phyloP scores from a whole-genome alignment of 2,113 vertebrate genomes.

The Peromyscus californicus region DNA sequence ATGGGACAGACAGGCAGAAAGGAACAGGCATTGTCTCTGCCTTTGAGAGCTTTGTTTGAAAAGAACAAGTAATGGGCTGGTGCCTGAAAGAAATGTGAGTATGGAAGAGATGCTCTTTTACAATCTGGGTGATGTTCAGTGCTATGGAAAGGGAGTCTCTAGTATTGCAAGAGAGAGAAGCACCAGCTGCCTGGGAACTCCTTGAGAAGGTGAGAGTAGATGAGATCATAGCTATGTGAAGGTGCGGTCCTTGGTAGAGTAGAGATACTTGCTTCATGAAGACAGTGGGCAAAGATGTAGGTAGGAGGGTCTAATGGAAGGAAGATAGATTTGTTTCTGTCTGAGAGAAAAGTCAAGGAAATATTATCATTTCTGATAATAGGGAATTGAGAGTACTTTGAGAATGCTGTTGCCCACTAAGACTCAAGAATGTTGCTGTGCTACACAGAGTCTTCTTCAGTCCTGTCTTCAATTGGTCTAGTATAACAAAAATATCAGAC shows the following conservation, averaged over 20 bases:
- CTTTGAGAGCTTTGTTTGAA: constrained; percentile 1
- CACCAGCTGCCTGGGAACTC: not conserved
- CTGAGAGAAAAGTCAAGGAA: not conserved
- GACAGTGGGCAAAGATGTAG: not conserved
- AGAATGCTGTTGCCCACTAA: not conserved
- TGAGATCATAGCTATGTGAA: not conserved
- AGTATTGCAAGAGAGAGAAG: not conserved
- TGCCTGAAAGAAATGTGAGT: not conserved
- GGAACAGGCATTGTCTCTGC: not conserved
- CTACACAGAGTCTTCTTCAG: not conserved
- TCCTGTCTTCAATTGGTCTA: not conserved
- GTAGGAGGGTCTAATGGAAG: not conserved
- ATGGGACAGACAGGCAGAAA: not conserved
- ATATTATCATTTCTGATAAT: not conserved
- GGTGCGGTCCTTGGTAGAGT: not conserved
- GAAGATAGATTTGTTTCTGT: not conserved
- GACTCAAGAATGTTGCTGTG: not conserved
- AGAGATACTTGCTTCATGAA: not conserved
- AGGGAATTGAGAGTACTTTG: not conserved
- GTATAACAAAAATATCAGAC: not conserved
- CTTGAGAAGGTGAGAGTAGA: not conserved
- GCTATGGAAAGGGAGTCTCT: not conserved
- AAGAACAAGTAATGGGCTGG: not conserved
- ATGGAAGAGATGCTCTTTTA: not conserved
- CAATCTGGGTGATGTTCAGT: not conserved